A percentile compares a stretch with the other conserved stretches of the same genome.
Evolutionary conservation across 1,140 invertebrate species (phyloP).

Genomic region (Chymomyza costata): DNA sequence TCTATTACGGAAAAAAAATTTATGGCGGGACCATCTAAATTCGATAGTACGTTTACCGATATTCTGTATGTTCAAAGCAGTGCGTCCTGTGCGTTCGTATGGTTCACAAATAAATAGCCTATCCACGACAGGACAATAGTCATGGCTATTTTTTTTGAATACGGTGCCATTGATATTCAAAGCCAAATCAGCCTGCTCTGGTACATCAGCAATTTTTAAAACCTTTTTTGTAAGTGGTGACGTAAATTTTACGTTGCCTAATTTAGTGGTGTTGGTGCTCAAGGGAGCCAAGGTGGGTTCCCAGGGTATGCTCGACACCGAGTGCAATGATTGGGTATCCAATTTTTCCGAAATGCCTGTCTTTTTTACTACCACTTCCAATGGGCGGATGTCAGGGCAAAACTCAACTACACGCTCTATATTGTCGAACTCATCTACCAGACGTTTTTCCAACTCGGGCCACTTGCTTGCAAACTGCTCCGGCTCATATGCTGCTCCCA

Average conservation of each 20-base stretch:
- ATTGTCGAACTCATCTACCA: neutral
- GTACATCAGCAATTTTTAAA: neutral
- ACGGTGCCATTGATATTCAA: constrained; percentile 47
- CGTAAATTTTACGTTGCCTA: too few relatives aligned
- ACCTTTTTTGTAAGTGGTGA: too few relatives aligned
- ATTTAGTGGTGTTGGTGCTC: neutral
- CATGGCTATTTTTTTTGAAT: constrained; percentile 15
- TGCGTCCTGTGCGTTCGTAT: constrained; percentile 36
- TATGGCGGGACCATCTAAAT: constrained; percentile 29
- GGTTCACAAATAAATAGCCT: constrained; percentile 47
- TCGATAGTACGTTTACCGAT: constrained; percentile 21
- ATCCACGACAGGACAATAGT: constrained; percentile 36
- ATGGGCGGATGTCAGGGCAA: constrained; percentile 25
- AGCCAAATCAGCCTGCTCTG: neutral
- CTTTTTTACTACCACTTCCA: constrained; percentile 19
- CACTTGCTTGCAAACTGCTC: constrained; percentile 8
- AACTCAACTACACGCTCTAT: constrained; percentile 29
- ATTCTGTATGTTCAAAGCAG: constrained; percentile 51
- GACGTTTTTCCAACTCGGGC: constrained; percentile 1
- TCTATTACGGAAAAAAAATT: constrained; percentile 39
- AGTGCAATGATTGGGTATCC: constrained; percentile 3
- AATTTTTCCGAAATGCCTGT: neutral
- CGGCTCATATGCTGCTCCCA: neutral
- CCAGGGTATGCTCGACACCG: constrained; percentile 5
- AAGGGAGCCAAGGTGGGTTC: too few relatives aligned